Evolutionary conservation across 2,797 vertebrate species (phyloP).

Genomic region (Todus mexicanus): DNA sequence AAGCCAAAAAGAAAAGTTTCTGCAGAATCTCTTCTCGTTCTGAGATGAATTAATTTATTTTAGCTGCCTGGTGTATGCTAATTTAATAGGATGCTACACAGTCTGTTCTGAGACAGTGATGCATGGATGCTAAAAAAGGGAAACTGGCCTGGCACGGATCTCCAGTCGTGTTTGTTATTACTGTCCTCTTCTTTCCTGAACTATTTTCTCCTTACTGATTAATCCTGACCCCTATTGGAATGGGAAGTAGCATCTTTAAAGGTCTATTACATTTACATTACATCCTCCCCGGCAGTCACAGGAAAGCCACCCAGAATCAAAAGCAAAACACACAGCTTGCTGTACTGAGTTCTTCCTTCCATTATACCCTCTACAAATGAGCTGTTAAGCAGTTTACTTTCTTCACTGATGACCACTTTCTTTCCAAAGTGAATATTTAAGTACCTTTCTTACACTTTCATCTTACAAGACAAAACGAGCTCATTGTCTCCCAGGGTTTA

Average conservation of each 20-base stretch:
- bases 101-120: slow-evolving; percentile 38
- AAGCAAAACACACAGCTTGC: neutral
- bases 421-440: slow-evolving; percentile 18
- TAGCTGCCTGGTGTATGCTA: slow-evolving; percentile 23
- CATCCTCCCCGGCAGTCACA: neutral
- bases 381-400: slow-evolving; percentile 7
- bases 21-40: neutral
- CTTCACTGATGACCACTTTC: neutral
- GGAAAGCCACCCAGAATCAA: neutral
- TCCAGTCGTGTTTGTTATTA: neutral
- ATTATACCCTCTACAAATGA: neutral
- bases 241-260: slow-evolving; percentile 15
- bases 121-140: slow-evolving; percentile 42
- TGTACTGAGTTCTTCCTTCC: neutral
- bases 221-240: slow-evolving; percentile 14
- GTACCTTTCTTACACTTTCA: neutral
- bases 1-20: neutral
- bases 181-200: slow-evolving; percentile 14
- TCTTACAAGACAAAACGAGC: slow-evolving; percentile 18
- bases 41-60: slow-evolving; percentile 8
- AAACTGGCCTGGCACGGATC: neutral
- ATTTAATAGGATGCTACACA: slow-evolving; percentile 31
- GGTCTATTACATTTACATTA: neutral
- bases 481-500: neutral
- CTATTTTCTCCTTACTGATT: slow-evolving; percentile 24